Evolutionary conservation across 2,797 vertebrate genomes (phyloP), one percentile per base, ranked within the genome.

Genomic region (Chrosomus eos): DNA sequence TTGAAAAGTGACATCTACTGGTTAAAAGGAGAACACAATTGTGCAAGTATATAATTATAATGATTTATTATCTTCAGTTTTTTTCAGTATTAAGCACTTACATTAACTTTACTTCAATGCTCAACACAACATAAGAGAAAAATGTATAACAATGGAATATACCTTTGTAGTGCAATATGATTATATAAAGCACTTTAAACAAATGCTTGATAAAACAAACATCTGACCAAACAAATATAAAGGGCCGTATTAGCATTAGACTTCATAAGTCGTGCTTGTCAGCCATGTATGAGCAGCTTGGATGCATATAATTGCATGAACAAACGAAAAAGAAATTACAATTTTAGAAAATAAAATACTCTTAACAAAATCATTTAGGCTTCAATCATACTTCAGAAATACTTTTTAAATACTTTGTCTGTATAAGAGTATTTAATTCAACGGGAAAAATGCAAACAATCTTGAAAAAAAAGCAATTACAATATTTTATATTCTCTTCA

Each of bases 1-100:
- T 81, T 82, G 16, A 84, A 80, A 83, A 87, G 76, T 88, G 87
- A 90, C 89, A 90, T 68, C 86, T 82, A 45, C 53, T 86, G 53
- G 43, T 66, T 78, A 80, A 21, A 21, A 71, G 23, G 3, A 58
- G 79, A 2, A 48, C 51, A 75, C 26, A 80, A 72, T 11, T 53
- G 28, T 26, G 28, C 31, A 60, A 36, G n/a, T n/a, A 26, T 31
- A 67, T 66, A 71, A 48, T 38, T 67, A 58, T 4, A 73, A 53
- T 40, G 21, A 77, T 87, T 82, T 84, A 82, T 88, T 87, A 60
- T 53, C 10, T 3, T 55, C 58, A 40, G 67, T 13, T 8, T 53
- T 62, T 70, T 62, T 5, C 33, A 31, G 19, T n/a, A 36, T 11
- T 48, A 70, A 11, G 23, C 28, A 10, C 7, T 68, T 36, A 70